phyloP scores from a whole-genome alignment of 1,140 invertebrate species.

The Drosophila arizonae region DNA sequence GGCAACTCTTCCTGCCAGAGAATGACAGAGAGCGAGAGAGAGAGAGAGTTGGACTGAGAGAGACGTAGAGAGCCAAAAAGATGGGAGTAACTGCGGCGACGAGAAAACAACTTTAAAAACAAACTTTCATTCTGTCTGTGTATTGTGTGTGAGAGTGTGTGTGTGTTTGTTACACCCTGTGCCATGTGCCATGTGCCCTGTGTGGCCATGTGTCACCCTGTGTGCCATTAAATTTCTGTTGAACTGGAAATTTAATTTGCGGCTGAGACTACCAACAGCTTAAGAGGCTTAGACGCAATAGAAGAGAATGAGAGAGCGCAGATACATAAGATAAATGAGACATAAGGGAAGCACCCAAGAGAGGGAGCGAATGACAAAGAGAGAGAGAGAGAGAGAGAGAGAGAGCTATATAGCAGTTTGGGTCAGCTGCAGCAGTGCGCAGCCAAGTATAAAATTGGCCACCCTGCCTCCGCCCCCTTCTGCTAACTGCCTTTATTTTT shows the following conservation, averaged over 20 bases:
- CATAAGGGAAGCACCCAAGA: not conserved
- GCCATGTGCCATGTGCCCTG: not conserved
- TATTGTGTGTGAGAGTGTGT: not conserved
- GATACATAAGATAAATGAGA: slow-evolving; percentile 8
- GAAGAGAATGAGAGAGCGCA: not conserved
- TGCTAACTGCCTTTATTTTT: not conserved
- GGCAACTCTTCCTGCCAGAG: not conserved
- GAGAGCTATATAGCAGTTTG: not conserved
- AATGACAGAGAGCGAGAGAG: not conserved
- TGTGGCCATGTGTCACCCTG: slow-evolving; percentile 12
- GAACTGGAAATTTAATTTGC: slow-evolving; percentile 71
- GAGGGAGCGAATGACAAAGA: not conserved
- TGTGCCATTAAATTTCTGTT: slow-evolving; percentile 70
- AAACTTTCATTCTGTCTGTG: slow-evolving; percentile 31
- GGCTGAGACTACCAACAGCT: slow-evolving; percentile 49
- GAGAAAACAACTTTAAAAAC: slow-evolving; percentile 49
- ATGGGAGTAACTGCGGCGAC: not conserved
- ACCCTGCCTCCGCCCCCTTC: not conserved
- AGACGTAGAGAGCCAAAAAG: not conserved
- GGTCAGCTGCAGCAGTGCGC: slow-evolving; percentile 22
- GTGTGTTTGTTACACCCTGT: slow-evolving; percentile 9
- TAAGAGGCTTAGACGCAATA: slow-evolving; percentile 20
- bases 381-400: not conserved
- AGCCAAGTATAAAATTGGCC: slow-evolving; percentile 36
- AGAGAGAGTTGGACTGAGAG: not conserved